Base-by-base conservation (phyloP, 2,113 vertebrate genomes). In the Clarias gariepinus region DNA sequence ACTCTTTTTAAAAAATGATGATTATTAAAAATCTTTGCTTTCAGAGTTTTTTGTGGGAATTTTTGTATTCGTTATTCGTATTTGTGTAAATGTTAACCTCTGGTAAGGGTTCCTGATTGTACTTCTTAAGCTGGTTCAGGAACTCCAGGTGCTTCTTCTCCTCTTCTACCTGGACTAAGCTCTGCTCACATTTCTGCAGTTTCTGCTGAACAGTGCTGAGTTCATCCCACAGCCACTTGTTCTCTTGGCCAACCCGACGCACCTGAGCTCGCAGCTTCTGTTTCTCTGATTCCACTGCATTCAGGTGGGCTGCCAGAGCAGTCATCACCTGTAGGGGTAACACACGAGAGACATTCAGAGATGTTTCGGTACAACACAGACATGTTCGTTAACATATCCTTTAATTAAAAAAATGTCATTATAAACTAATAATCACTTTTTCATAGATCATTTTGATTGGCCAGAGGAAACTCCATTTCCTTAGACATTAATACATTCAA, bases 121-220 rank as follows among this genome's bases (percentile, higher is more conserved):
- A 97, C 83, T 96, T 96, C 91, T 96, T 96, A 80, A 97, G 92
- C 92, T 97, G 96, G 85, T 96, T 95, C 95, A 97, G 94, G 90
- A 97, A 97, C 90, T 97, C 96, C 57, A 97, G 92, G 83, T 97
- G 96, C 82, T 98, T 99, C 94, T 99, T 99, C 90, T 99, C 98
- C 91, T 99, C 98, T 92, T 99, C 98, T 36, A 99, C 95, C 91
- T 99, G 98, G n/a, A 97, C 98, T 91, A 99, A 97, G 0, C 92
- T 97, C 92, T 99, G 98, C 19, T 99, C 98, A 2, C 97, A 99
- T 86, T 94, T 97, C 93, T 98, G 97, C 55, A 99, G 95, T 91
- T 99, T 97, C 93, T 99, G 97, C 95, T 99, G 98, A 28, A 98
- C 97, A 90, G 97, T 97, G 4, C 96, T 97, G 86, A 99, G 95